Base-by-base conservation (phyloP, 2,888 invertebrate species). In the Scotopteryx bipunctaria region DNA sequence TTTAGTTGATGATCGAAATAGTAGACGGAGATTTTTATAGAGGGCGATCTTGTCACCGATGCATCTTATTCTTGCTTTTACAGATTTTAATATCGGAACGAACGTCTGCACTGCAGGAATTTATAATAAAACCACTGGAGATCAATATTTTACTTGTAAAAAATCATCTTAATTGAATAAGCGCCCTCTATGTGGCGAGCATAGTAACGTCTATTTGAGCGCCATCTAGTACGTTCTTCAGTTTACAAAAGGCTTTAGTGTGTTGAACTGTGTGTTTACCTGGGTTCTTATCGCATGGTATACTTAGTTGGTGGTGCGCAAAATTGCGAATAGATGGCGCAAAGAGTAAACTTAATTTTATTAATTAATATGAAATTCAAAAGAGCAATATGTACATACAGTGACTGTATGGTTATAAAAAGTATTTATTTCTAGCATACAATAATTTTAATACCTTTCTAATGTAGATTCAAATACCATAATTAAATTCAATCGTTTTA, bases 41-140 rank as follows among this genome's bases (percentile, higher is more conserved):
- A 8, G 16, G 9, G 5, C 64, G 80, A 79, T 79, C 63, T 76
- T 80, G 81, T 82, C 80, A 59, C 8, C 57, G 57, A 53, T 67
- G 70, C 75, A 75, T 78, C 80, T 77, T 76, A 69, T 76, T 77
- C 71, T 72, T 61, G 67, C 67, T 66, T 67, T 66, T 67, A 64
- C 67, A 63, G 49, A 71, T 72, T 66, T 64, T 67, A 71, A 76
- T 76, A 68, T 33, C 11, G 35, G 25, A 51, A 40, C 67, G 71
- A 76, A 63, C 69, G 71, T 74, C 66, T 76, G 76, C 64, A 54
- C 69, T 64, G 55, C 51, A 66, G 71, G 78, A 73, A 81, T 81
- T 67, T 69, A 17, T 64, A 66, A 63, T 53, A 57, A 57, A 53
- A 66, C 31, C 61, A 64, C 16, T 38, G 11, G 27, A 40, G 43